Conservation (phyloP, 2,797 vertebrate genomes). For the Philypnodon macrostomus region DNA sequence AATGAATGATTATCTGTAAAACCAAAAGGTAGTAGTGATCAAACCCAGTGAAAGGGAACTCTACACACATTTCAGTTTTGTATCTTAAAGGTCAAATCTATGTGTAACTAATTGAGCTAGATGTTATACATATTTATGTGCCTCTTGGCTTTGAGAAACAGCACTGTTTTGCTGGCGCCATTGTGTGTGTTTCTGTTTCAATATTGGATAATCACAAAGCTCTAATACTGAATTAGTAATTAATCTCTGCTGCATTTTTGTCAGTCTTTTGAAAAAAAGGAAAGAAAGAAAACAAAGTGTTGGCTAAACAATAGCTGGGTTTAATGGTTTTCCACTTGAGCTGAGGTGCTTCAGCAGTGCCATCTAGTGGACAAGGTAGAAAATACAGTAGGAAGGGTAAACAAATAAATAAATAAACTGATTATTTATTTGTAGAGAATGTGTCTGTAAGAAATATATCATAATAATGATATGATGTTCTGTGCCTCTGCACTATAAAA, state of each 20-base stretch:
- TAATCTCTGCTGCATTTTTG: slow-evolving; percentile 60
- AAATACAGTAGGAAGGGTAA: slow-evolving; percentile 3
- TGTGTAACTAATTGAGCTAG: slow-evolving; percentile 59
- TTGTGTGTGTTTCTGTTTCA: slow-evolving; percentile 54
- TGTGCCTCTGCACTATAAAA: no score
- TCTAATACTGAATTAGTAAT: slow-evolving; percentile 66
- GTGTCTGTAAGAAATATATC: no score
- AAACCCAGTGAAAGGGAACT: slow-evolving; percentile 38
- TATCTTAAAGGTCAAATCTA: slow-evolving; percentile 57
- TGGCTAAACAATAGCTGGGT: slow-evolving; percentile 48
- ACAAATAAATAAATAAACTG: no score
- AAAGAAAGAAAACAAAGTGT: slow-evolving; percentile 27
- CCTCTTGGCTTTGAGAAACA: slow-evolving; percentile 48
- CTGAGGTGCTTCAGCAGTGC: slow-evolving; percentile 66
- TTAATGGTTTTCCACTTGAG: not conserved
- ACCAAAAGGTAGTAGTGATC: slow-evolving; percentile 23
- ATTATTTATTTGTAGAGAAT: no score
- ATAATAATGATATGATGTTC: no score
- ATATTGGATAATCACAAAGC: slow-evolving; percentile 58
- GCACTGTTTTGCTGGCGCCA: slow-evolving; percentile 26
- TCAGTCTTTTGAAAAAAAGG: slow-evolving; percentile 31
- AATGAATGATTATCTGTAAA: slow-evolving; percentile 25
- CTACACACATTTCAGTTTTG: slow-evolving; percentile 44
- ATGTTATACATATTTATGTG: slow-evolving; percentile 66
- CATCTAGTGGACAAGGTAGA: slow-evolving; percentile 66